Conservation (phyloP, 1,140 invertebrate genomes). For the Anastrepha ludens region DNA sequence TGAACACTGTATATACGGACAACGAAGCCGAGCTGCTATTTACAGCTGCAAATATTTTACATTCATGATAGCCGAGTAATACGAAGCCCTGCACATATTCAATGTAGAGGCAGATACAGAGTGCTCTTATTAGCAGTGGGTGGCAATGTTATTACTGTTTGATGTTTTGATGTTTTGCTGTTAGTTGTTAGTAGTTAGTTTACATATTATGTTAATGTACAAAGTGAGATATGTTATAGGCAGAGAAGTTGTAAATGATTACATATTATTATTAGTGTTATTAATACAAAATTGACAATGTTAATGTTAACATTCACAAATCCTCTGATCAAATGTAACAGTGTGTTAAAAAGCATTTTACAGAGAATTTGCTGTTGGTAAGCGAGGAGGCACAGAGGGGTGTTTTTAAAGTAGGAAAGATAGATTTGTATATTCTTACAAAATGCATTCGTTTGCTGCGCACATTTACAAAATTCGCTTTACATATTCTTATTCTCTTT, state of each 20-base stretch:
- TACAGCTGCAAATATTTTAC: neutral
- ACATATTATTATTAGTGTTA: neutral
- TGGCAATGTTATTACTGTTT: neutral
- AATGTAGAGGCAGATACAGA: neutral
- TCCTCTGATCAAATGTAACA: neutral
- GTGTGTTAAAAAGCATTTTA: neutral
- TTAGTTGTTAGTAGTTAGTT: neutral
- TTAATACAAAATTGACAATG: neutral
- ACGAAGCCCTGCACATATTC: neutral
- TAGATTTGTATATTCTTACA: constrained; percentile 37
- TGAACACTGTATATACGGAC: neutral
- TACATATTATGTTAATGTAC: neutral
- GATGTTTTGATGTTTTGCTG: neutral
- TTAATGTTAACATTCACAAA: neutral
- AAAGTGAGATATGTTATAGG: too few species aligned
- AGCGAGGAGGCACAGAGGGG: neutral
- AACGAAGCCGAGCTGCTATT: constrained; percentile 11
- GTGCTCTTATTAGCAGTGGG: neutral
- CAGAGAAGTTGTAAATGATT: too few species aligned
- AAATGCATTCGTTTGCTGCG: constrained; percentile 55
- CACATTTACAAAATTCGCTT: constrained; percentile 55
- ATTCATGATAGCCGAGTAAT: neutral
- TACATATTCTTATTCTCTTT: neutral
- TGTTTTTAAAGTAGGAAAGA: constrained; percentile 15
- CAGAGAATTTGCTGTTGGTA: neutral